Conservation (phyloP, 2,888 invertebrate genomes). For the Notocelia uddmanniana region DNA sequence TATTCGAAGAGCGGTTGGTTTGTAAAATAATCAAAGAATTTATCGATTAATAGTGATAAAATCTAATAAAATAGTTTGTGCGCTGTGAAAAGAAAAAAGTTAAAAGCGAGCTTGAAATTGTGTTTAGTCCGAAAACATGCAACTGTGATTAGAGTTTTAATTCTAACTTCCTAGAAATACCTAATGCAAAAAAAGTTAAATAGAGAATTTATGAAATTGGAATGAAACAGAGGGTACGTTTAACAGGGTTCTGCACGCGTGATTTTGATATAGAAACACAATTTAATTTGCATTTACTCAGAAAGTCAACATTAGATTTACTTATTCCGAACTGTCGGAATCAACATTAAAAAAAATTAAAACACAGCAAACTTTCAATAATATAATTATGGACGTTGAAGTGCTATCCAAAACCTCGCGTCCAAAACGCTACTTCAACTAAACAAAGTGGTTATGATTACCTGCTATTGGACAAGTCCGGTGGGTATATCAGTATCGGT, state of each 20-base stretch:
- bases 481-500: constrained; percentile 85
- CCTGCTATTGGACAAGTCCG: constrained; percentile 83
- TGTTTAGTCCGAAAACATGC: constrained; percentile 19
- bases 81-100: constrained; percentile 7
- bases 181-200: not conserved
- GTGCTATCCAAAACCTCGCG: constrained; percentile 4
- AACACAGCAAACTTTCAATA: not conserved
- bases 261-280: not conserved
- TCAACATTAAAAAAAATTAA: too few species aligned
- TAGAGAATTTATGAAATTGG: not conserved
- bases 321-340: too few species aligned
- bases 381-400: too few species aligned
- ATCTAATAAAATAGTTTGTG: constrained; percentile 2
- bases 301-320: not conserved
- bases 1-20: constrained; percentile 14
- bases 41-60: not conserved
- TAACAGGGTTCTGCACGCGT: constrained; percentile 14
- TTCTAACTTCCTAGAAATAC: constrained; percentile 8
- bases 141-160: constrained; percentile 7
- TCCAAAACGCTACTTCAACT: constrained; percentile 6
- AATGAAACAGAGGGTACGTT: constrained; percentile 1
- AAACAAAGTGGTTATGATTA: constrained; percentile 57
- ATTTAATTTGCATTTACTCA: not conserved
- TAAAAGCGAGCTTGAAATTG: not conserved
- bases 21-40: not conserved